Evolutionary conservation across 2,797 vertebrate species (phyloP).

Genomic region (Nothura maculosa): DNA sequence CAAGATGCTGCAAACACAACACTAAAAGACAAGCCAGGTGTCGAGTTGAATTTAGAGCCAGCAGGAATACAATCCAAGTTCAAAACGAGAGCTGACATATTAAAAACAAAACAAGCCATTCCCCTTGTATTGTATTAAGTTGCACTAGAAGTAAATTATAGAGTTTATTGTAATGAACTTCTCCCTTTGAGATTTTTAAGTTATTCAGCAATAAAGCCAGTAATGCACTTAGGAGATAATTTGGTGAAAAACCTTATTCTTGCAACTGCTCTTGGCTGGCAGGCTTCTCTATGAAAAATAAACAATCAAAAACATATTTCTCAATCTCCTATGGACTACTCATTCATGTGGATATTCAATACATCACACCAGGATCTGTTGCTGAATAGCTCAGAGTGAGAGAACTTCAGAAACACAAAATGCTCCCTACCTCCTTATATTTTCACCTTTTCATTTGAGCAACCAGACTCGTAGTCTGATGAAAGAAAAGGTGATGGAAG

Average conservation of each 20-base stretch:
- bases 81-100: background rate
- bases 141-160: background rate
- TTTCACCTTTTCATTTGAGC: background rate
- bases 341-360: background rate
- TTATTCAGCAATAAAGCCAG: background rate
- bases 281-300: background rate
- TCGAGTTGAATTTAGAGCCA: background rate
- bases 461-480: background rate
- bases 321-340: background rate
- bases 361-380: background rate
- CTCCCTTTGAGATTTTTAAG: background rate
- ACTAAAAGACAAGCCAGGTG: background rate
- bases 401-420: background rate
- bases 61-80: background rate
- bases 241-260: background rate
- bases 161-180: background rate
- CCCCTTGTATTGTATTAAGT: background rate
- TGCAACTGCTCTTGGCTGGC: background rate
- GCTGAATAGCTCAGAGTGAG: background rate
- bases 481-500: too few species aligned
- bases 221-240: fast-evolving
- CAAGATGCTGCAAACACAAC: background rate
- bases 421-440: background rate
- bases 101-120: background rate
- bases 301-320: background rate